Evolutionary conservation across 2,113 vertebrate species (phyloP).

Genomic region (Pelecanus crispus): DNA sequence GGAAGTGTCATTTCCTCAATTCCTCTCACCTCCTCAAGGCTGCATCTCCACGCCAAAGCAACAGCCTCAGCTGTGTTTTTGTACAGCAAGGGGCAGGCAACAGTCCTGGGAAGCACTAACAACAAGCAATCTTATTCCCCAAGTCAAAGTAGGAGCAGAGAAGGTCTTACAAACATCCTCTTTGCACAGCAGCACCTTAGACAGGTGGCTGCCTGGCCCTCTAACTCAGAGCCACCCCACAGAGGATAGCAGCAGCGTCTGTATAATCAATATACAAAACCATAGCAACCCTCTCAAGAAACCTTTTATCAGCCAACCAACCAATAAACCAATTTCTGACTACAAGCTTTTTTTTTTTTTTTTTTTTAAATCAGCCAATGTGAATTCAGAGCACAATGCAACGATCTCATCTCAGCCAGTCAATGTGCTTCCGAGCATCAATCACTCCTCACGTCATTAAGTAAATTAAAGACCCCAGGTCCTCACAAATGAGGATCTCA

Average conservation of each 20-base stretch:
- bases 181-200: neutral
- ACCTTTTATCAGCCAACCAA: neutral
- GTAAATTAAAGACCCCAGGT: neutral
- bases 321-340: neutral
- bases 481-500: neutral
- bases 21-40: neutral
- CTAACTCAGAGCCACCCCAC: rapidly evolving
- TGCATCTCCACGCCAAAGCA: neutral
- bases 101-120: neutral
- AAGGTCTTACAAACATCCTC: neutral
- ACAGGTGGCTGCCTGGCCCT: rapidly evolving
- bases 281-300: neutral
- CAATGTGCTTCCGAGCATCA: neutral
- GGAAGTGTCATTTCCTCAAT: neutral
- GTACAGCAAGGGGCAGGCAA: neutral
- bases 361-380: too few relatives aligned
- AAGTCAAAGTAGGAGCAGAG: neutral
- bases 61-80: rapidly evolving
- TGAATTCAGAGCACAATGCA: neutral
- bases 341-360: neutral
- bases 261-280: rapidly evolving
- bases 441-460: neutral
- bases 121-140: neutral
- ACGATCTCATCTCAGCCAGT: neutral
- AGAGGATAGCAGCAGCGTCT: rapidly evolving